A percentile compares a stretch with the other conserved stretches of the same genome.
Evolutionary conservation across 2,797 vertebrate genomes (phyloP).

Genomic region (Falco columbarius): DNA sequence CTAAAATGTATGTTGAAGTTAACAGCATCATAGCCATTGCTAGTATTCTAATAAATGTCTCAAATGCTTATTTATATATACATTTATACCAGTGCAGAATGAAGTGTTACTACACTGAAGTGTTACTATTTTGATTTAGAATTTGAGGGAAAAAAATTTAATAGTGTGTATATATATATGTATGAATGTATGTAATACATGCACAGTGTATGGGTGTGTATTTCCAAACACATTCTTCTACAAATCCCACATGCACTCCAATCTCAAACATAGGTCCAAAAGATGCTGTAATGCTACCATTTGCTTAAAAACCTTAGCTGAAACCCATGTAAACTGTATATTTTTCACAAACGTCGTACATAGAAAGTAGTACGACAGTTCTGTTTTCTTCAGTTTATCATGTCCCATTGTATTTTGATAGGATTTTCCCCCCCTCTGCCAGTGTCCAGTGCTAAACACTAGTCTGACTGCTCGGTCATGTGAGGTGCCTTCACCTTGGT

Average conservation of each 20-base stretch:
- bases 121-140: not conserved
- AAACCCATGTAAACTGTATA: not conserved
- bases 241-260: not conserved
- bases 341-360: not conserved
- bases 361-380: not conserved
- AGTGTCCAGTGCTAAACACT: not conserved
- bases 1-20: not conserved
- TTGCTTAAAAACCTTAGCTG: not conserved
- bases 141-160: not conserved
- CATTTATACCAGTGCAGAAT: not conserved
- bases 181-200: not conserved
- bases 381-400: not conserved
- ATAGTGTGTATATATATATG: fast-evolving
- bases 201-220: not conserved
- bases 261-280: not conserved
- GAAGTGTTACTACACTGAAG: not conserved
- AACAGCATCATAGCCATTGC: not conserved
- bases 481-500: not conserved
- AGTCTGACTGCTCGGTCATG: not conserved
- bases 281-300: not conserved
- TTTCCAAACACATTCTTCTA: not conserved
- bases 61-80: not conserved
- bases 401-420: not conserved
- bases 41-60: not conserved
- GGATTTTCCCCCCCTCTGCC: not conserved